Conservation (phyloP, 2,888 invertebrate genomes). For the Xestia c-nigrum region DNA sequence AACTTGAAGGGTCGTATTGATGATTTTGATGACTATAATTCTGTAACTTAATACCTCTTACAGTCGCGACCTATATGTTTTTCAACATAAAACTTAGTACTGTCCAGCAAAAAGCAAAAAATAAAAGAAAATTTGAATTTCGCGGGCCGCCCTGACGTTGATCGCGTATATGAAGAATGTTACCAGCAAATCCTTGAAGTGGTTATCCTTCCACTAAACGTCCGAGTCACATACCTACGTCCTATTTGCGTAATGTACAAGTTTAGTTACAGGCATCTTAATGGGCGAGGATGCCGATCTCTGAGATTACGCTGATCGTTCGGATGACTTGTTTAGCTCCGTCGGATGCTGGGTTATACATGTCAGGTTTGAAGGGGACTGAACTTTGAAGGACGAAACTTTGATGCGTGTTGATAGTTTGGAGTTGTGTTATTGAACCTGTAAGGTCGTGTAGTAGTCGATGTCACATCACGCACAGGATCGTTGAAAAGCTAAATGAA, state of each 20-base stretch:
- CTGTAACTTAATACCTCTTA: too few species aligned
- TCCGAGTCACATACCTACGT: slow-evolving; percentile 74
- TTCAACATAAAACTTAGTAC: too few species aligned
- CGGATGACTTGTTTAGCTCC: slow-evolving; percentile 48
- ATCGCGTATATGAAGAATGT: not conserved
- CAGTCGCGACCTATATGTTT: too few species aligned
- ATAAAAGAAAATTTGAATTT: too few species aligned
- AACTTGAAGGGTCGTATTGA: too few species aligned
- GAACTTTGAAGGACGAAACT: slow-evolving; percentile 37
- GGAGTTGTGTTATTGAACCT: slow-evolving; percentile 8
- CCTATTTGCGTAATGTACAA: slow-evolving; percentile 78
- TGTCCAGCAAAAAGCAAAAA: too few species aligned
- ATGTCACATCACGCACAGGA: too few species aligned
- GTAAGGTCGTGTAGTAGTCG: not conserved
- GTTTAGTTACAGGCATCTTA: slow-evolving; percentile 72
- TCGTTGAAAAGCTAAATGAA: too few species aligned
- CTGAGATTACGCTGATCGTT: slow-evolving; percentile 53
- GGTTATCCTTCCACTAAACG: not conserved
- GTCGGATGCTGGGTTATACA: slow-evolving; percentile 21
- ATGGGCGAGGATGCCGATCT: slow-evolving; percentile 75
- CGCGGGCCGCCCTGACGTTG: too few species aligned
- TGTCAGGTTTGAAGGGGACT: slow-evolving; percentile 29
- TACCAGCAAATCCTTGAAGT: not conserved
- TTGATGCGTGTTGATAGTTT: not conserved
- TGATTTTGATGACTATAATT: too few species aligned